Conservation (phyloP, 64 coral and sea anemone genomes). For the Hydrozoanthus tunicans region DNA sequence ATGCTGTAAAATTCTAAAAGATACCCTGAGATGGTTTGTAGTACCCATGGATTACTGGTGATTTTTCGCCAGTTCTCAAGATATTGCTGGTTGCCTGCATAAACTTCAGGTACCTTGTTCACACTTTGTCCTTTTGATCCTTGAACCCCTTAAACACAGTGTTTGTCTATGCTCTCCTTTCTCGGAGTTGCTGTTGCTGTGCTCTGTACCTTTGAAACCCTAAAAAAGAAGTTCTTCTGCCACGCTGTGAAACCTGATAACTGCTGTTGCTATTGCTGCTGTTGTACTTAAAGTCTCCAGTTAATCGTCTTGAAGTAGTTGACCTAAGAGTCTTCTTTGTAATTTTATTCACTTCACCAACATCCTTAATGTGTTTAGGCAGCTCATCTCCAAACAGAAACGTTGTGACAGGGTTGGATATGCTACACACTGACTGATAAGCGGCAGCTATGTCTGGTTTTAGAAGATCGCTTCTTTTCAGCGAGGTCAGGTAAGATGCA, state of each 20-base stretch:
- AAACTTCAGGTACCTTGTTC: not conserved
- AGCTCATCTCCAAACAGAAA: conserved; percentile 70
- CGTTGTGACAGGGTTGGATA: conserved; percentile 48
- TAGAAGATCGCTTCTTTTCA: conserved; percentile 49
- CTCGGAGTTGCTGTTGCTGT: too few species aligned
- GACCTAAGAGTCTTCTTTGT: conserved; percentile 17
- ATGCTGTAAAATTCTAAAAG: conserved; percentile 66
- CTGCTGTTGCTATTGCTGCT: too few species aligned
- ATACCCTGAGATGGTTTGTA: conserved; percentile 74
- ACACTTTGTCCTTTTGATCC: too few species aligned
- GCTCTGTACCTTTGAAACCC: too few species aligned
- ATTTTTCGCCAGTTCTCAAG: conserved; percentile 64
- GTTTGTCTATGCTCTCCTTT: too few species aligned
- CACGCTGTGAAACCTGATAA: too few species aligned
- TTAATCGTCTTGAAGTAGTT: too few species aligned
- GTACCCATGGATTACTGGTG: conserved; percentile 80
- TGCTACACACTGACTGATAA: conserved; percentile 67
- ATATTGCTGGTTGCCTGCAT: conserved; percentile 55
- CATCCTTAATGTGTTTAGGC: conserved; percentile 76
- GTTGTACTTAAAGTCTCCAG: too few species aligned
- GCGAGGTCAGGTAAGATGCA: conserved; percentile 51
- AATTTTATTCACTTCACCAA: conserved; percentile 87
- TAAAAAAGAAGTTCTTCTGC: too few species aligned
- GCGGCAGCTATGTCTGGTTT: conserved; percentile 61
- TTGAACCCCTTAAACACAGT: too few species aligned